phyloP scores from a whole-genome alignment of 2,888 invertebrate genomes.

The Eustalomyia histrio region DNA sequence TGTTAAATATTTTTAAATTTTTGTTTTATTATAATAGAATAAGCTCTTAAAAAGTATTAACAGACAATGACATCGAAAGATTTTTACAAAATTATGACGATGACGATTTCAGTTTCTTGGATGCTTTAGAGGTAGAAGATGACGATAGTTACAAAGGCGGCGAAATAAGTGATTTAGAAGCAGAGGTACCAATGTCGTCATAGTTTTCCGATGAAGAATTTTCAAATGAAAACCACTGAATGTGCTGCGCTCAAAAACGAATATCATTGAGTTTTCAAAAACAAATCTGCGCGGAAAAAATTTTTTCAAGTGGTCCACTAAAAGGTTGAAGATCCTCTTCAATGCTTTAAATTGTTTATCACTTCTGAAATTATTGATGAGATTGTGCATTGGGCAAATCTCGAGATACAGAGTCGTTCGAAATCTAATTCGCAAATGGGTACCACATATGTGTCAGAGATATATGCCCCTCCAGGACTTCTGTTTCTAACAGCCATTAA shows the following conservation, averaged over 20 bases:
- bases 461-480: constrained; percentile 8
- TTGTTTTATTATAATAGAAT: constrained; percentile 1
- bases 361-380: too few species aligned
- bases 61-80: constrained; percentile 3
- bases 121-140: constrained; percentile 15
- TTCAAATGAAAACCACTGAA: constrained; percentile 32
- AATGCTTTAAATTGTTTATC: too few species aligned
- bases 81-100: constrained; percentile 3
- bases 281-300: constrained; percentile 28
- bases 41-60: constrained; percentile 7
- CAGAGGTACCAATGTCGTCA: constrained; percentile 1
- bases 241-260: constrained; percentile 17
- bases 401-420: constrained; percentile 14
- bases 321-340: not conserved
- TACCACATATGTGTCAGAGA: constrained; percentile 14
- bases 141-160: constrained; percentile 5
- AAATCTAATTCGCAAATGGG: constrained; percentile 20
- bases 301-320: constrained; percentile 28
- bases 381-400: not conserved
- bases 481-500: constrained; percentile 42
- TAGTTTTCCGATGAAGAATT: constrained; percentile 1
- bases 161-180: constrained; percentile 11
- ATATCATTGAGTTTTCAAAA: constrained; percentile 26
- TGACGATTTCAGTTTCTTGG: constrained; percentile 9
- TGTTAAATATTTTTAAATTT: not conserved